Evolutionary conservation across 2,888 invertebrate species (phyloP).

Genomic region (Elegia similella): DNA sequence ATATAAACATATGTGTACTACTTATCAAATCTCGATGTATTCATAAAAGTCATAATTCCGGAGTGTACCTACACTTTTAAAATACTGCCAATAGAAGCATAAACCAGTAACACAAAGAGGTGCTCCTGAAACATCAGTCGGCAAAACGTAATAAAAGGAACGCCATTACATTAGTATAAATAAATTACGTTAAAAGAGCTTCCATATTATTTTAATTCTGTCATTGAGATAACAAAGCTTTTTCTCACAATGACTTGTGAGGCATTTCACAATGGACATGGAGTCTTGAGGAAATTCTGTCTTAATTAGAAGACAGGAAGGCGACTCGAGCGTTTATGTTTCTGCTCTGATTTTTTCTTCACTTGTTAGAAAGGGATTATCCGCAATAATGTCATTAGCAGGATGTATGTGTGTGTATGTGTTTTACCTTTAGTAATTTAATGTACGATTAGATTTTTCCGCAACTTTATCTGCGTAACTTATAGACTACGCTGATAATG

Average conservation of each 20-base stretch:
- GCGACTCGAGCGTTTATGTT: not conserved
- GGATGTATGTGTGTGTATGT: not conserved
- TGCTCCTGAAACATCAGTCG: not conserved
- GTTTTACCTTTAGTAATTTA: too few species aligned
- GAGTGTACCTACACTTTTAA: too few species aligned
- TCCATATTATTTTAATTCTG: slow-evolving; percentile 7
- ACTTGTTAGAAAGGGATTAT: not conserved
- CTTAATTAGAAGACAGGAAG: slow-evolving; percentile 7
- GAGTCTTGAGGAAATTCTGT: not conserved
- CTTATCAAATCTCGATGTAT: too few species aligned
- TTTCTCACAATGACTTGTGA: slow-evolving; percentile 10
- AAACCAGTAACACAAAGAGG: not conserved
- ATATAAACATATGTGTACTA: too few species aligned
- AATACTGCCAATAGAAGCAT: too few species aligned
- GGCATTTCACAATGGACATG: slow-evolving; percentile 1
- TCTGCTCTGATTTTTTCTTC: slow-evolving; percentile 1
- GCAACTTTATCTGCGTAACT: too few species aligned
- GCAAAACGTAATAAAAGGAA: not conserved
- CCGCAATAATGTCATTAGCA: not conserved
- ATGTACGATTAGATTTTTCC: too few species aligned
- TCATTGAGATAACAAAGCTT: slow-evolving; percentile 1
- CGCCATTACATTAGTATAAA: slow-evolving; percentile 1
- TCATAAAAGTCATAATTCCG: too few species aligned
- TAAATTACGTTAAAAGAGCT: slow-evolving; percentile 5
- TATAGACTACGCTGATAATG: too few species aligned